These are phyloP conservation scores for Xanthorhoe spadicearia DNA, from an alignment of 2,888 invertebrate species.

Conservation along the genomic window DNA sequence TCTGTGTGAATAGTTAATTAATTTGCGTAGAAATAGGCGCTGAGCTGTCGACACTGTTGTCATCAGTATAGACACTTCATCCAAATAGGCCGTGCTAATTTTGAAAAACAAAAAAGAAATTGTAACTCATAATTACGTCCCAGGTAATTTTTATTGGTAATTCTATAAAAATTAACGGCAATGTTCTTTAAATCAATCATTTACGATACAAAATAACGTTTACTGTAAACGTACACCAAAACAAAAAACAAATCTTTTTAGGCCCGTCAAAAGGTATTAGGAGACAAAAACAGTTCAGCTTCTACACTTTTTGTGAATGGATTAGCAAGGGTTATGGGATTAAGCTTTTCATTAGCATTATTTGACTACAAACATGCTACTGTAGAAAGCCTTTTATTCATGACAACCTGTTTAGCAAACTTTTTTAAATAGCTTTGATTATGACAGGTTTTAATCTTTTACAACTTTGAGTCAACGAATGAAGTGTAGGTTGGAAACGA, in stretches of 20 bases:
- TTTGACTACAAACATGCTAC: neutral
- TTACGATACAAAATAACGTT: neutral
- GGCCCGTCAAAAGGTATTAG: conserved; percentile 5
- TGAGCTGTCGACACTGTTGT: neutral
- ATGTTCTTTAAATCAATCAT: neutral
- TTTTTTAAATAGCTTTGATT: neutral
- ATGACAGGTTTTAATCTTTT: too few relatives aligned
- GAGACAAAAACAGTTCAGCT: neutral
- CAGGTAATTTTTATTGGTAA: too few relatives aligned
- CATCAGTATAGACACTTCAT: too few relatives aligned
- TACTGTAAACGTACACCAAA: neutral
- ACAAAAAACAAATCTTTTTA: neutral
- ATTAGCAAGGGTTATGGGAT: conserved; percentile 1
- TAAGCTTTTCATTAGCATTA: conserved; percentile 5
- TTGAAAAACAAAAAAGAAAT: too few relatives aligned
- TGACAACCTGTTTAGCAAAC: neutral
- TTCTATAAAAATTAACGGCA: neutral
- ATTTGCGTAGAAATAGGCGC: conserved; percentile 7
- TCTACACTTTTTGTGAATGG: neutral
- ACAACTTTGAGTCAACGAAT: too few relatives aligned
- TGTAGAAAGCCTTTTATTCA: neutral
- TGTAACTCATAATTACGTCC: too few relatives aligned
- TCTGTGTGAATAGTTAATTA: conserved; percentile 47
- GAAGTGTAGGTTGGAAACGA: too few relatives aligned
- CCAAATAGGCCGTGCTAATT: too few relatives aligned